These are phyloP conservation scores for Troides helena DNA, from an alignment of 2,888 invertebrate species.

Conservation along the genomic window DNA sequence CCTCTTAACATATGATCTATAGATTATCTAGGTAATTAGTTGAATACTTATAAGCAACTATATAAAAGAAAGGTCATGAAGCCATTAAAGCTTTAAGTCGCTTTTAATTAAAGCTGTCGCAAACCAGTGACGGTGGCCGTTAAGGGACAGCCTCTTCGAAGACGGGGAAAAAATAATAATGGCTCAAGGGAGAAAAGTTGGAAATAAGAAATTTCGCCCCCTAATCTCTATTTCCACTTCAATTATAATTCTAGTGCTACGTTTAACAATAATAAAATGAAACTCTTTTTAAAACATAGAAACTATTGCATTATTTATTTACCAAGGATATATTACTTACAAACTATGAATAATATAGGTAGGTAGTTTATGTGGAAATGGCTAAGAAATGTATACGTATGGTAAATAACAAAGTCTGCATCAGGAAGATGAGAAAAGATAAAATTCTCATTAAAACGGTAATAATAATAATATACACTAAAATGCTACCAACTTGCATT, in stretches of 20 bases:
- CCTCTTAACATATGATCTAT: neutral
- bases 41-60: slow-evolving; percentile 45
- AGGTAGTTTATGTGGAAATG: too few relatives aligned
- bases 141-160: slow-evolving; percentile 38
- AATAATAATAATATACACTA: too few relatives aligned
- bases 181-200: slow-evolving; percentile 36
- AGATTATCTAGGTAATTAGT: slow-evolving; percentile 42
- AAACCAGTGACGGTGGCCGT: slow-evolving; percentile 44
- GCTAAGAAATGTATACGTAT: too few relatives aligned
- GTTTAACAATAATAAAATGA: slow-evolving; percentile 10
- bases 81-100: slow-evolving; percentile 68
- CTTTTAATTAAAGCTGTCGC: slow-evolving; percentile 64
- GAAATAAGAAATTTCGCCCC: slow-evolving; percentile 35
- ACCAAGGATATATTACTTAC: too few relatives aligned
- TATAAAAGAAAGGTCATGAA: slow-evolving; percentile 52
- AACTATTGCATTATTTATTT: too few relatives aligned
- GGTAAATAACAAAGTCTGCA: too few relatives aligned
- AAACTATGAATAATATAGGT: too few relatives aligned
- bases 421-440: too few relatives aligned
- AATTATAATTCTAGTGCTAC: slow-evolving; percentile 23
- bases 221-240: slow-evolving; percentile 34
- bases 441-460: too few relatives aligned
- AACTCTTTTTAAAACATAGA: neutral
- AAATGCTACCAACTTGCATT: too few relatives aligned
- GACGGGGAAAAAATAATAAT: slow-evolving; percentile 46